Conservation (phyloP, 2,888 invertebrate genomes). For the Sthenelais limicola region DNA sequence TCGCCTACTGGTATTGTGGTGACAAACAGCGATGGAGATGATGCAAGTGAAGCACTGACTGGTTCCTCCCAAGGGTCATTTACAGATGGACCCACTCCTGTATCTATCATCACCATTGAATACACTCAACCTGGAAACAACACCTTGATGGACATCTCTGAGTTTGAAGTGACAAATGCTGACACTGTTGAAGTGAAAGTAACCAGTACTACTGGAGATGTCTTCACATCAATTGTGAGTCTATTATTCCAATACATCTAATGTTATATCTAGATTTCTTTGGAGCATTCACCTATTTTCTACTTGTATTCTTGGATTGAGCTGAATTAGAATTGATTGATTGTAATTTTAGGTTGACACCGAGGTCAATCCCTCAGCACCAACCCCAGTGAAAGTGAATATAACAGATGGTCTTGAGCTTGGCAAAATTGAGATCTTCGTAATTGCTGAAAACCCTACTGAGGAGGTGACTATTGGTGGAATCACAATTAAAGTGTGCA, state of each 20-base stretch:
- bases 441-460: not conserved
- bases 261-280: too few species aligned
- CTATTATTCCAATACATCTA: too few species aligned
- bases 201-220: slow-evolving; percentile 2
- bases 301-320: too few species aligned
- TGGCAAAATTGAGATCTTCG: slow-evolving; percentile 25
- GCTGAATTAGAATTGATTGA: not conserved
- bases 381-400: not conserved
- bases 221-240: slow-evolving; percentile 22
- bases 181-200: slow-evolving; percentile 12
- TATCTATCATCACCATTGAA: not conserved
- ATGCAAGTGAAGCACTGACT: slow-evolving; percentile 1
- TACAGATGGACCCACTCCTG: not conserved
- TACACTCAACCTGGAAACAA: slow-evolving; percentile 6
- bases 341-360: slow-evolving; percentile 2
- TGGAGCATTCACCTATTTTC: too few species aligned
- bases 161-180: slow-evolving; percentile 3
- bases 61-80: not conserved
- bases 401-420: slow-evolving; percentile 11
- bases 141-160: slow-evolving; percentile 11
- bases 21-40: not conserved
- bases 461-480: not conserved
- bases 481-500: not conserved
- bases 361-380: not conserved
- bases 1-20: not conserved